These are phyloP conservation scores for Xestia rhomboidea DNA, from an alignment of 2,888 invertebrate genomes.

Conservation along the genomic window DNA sequence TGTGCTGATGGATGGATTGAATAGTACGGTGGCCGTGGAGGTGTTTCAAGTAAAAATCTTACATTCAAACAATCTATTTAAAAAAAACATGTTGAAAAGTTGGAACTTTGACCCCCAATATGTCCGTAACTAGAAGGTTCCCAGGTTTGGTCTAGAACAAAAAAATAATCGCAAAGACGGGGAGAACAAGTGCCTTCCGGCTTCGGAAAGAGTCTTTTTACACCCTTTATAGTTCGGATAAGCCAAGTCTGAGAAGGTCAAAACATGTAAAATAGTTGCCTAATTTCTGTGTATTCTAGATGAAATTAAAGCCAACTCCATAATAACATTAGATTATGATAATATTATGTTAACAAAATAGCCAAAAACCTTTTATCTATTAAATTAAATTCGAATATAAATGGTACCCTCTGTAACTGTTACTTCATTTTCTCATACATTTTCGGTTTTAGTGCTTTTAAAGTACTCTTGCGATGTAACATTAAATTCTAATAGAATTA, in stretches of 20 bases:
- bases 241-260: not conserved
- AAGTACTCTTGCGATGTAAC: slow-evolving; percentile 41
- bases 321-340: slow-evolving; percentile 24
- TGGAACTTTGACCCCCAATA: too few relatives aligned
- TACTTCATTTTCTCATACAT: slow-evolving; percentile 36
- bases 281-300: slow-evolving; percentile 14
- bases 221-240: not conserved
- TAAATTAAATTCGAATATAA: slow-evolving; percentile 35
- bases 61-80: too few relatives aligned
- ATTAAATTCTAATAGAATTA: slow-evolving; percentile 59
- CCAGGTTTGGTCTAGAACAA: too few relatives aligned
- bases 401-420: slow-evolving; percentile 38
- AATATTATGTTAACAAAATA: slow-evolving; percentile 54
- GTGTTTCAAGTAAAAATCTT: too few relatives aligned
- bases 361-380: slow-evolving; percentile 30
- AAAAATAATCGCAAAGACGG: too few relatives aligned
- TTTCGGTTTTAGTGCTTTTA: slow-evolving; percentile 45
- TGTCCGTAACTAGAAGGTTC: too few relatives aligned
- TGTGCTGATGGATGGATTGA: too few relatives aligned
- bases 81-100: too few relatives aligned
- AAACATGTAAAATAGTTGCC: slow-evolving; percentile 9
- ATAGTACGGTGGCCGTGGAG: too few relatives aligned
- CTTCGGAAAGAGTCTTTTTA: too few relatives aligned
- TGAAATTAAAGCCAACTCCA: not conserved
- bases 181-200: too few relatives aligned